Evolutionary conservation across 37 sponge, comb jelly and placozoan genomes (phyloP), one percentile per base, ranked within the genome.

Genomic region (Haliclona indistincta): DNA sequence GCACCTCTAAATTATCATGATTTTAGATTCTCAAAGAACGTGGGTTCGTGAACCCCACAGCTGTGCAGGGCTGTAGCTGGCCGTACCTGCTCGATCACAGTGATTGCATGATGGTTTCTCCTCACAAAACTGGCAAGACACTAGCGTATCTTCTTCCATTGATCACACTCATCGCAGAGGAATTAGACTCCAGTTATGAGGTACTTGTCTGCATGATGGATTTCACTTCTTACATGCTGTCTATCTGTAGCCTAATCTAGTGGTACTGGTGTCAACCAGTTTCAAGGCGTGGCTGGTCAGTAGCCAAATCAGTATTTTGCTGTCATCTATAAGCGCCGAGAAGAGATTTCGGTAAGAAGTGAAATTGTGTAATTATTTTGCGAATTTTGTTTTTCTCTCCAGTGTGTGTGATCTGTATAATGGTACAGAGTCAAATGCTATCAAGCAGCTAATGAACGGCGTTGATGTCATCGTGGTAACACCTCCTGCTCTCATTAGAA

Each of bases 111-210:
- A 28, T 77, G 35, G 54, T 81, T 26, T 81, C 88, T 13, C 88
- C 88, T 22, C 43, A 64, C 43, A 34, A 29, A 28, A 60, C 83
- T 40, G 88, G 88, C n/a, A 88, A 88, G 63, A 88, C 88, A 0
- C 58, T 88, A 1, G 65, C 83, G 2, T 88, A 88, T 33, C 65
- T 88, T 4, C 83, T 88, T 1, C 88, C 88, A 20, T 62, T 88
- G 17, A 58, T 82, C 29, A 36, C 65, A 42, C n/a, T 28, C 43
- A 23, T 15, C 35, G 22, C 2, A 23, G 13, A 68, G 25, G 38
- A 2, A 23, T 3, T 5, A 6, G 25, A 38, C 43, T 23, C 34
- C 34, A 43, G 45, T 42, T 68, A n/a, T 68, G 69, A 42, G 44
- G 69, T 68, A 68, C 34, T 22, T 34, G 13, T 17, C 13, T 47